Evolutionary conservation across 2,113 vertebrate species (phyloP).

Genomic region (Heterotilapia buettikoferi): DNA sequence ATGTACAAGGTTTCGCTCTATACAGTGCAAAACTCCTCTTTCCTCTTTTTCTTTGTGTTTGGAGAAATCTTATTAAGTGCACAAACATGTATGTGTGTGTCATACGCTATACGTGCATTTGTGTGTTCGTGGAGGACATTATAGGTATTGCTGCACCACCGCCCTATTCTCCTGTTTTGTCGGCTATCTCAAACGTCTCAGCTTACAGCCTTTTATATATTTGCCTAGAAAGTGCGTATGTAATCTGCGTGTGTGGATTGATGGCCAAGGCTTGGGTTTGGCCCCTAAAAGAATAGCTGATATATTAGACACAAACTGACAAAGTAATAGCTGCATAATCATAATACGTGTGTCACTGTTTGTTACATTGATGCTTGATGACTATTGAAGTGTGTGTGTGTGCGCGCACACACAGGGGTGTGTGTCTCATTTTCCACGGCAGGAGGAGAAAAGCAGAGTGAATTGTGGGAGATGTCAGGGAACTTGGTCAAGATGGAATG

Average conservation of each 20-base stretch:
- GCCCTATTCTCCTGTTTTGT: slow-evolving; percentile 32
- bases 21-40: slow-evolving; percentile 16
- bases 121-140: background rate
- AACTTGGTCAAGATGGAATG: slow-evolving; percentile 71
- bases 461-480: slow-evolving; percentile 69
- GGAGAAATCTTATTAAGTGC: slow-evolving; percentile 14
- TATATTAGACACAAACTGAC: background rate
- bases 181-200: slow-evolving; percentile 53
- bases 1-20: background rate
- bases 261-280: background rate
- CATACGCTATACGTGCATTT: background rate
- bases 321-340: background rate
- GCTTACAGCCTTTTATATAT: slow-evolving; percentile 56
- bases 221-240: slow-evolving; percentile 34
- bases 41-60: slow-evolving; percentile 49
- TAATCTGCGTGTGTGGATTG: background rate
- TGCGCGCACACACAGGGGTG: background rate
- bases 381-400: background rate
- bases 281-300: slow-evolving; percentile 5
- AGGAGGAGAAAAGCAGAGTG: slow-evolving; percentile 18
- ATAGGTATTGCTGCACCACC: background rate
- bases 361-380: background rate
- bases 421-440: slow-evolving; percentile 1
- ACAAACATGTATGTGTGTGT: slow-evolving; percentile 7
- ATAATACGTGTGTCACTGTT: background rate